Evolutionary conservation across 2,113 vertebrate genomes (phyloP).

Genomic region (Nipponia nippon): DNA sequence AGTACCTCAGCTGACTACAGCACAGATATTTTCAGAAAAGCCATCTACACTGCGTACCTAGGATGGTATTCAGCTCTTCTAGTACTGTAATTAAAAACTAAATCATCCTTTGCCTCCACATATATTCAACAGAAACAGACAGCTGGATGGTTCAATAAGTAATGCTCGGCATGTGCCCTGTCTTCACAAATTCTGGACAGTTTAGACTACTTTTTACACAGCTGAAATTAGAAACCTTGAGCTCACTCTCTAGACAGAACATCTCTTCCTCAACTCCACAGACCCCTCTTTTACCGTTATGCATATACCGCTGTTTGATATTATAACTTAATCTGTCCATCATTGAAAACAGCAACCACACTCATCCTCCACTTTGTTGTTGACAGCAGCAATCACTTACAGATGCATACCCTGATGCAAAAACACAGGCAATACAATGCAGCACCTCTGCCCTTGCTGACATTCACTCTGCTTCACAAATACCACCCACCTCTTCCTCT

Average conservation of each 20-base stretch:
- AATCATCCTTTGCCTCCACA: background rate
- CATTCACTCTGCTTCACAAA: background rate
- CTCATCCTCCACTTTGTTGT: background rate
- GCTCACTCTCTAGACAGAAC: background rate
- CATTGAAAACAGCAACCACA: background rate
- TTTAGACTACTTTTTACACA: background rate
- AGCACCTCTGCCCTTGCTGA: conserved; percentile 16
- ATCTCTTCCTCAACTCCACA: background rate
- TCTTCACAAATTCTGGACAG: background rate
- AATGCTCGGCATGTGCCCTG: background rate
- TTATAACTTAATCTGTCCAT: background rate
- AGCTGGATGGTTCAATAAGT: background rate
- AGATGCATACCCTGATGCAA: background rate
- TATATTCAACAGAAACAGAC: background rate
- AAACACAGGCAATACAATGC: background rate
- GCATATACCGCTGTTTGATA: background rate
- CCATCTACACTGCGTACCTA: background rate
- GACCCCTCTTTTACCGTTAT: background rate
- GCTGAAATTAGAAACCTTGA: background rate
- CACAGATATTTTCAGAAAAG: background rate
- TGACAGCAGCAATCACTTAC: background rate
- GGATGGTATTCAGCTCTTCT: background rate
- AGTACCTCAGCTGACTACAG: background rate
- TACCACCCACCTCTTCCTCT: conserved; percentile 12
- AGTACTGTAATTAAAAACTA: background rate